Percentiles rank a stretch among this genome's conserved stretches.
These are phyloP conservation scores for Antennarius striatus DNA, from an alignment of 2,113 vertebrate genomes.

Conservation along the genomic window DNA sequence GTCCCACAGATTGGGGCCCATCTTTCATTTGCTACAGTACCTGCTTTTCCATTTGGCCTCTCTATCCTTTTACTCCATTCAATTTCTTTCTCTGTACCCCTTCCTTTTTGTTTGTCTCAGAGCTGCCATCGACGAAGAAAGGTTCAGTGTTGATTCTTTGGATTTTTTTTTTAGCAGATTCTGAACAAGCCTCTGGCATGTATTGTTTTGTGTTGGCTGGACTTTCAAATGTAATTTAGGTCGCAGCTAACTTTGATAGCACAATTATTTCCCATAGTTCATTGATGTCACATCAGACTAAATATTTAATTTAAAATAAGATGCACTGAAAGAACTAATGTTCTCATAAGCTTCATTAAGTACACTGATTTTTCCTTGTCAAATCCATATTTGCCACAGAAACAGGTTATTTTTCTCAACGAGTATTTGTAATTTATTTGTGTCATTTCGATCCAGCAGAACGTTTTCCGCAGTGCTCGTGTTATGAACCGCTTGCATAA, in stretches of 20 bases:
- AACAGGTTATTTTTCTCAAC: too few species aligned
- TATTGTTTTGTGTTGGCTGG: neutral
- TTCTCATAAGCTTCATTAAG: neutral
- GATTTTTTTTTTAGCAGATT: neutral
- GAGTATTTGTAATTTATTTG: too few species aligned
- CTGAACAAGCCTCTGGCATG: neutral
- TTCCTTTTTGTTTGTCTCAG: neutral
- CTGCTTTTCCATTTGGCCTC: constrained; percentile 49
- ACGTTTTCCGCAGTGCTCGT: too few species aligned
- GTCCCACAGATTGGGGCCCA: constrained; percentile 26
- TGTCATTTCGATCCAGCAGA: too few species aligned
- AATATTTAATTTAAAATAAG: neutral
- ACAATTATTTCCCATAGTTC: neutral
- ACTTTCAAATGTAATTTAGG: neutral
- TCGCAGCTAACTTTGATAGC: neutral
- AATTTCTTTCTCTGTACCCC: constrained; percentile 35
- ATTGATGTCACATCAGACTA: neutral
- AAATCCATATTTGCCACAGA: too few species aligned
- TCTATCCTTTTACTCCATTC: constrained; percentile 51
- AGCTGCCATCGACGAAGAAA: constrained; percentile 12
- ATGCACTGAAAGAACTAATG: neutral
- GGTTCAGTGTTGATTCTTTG: neutral
- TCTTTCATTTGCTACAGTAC: constrained; percentile 45
- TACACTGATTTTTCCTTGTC: neutral
- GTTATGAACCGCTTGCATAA: too few species aligned